These are phyloP conservation scores for Vandiemenella viatica DNA, from an alignment of 2,888 invertebrate species.

Conservation along the genomic window DNA sequence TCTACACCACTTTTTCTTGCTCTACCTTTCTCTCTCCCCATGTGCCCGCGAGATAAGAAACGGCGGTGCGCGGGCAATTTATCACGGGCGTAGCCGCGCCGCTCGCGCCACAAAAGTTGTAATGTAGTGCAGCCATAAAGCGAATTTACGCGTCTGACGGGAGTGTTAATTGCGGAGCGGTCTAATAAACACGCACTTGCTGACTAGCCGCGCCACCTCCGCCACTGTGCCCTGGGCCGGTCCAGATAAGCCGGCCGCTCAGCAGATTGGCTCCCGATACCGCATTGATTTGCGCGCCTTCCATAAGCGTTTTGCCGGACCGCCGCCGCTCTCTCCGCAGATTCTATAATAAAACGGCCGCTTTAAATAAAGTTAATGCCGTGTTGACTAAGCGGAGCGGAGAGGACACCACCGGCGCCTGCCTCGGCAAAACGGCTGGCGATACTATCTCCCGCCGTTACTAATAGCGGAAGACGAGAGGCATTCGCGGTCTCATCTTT, in stretches of 20 bases:
- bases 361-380: not conserved
- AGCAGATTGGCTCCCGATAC: not conserved
- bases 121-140: not conserved
- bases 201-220: too few relatives aligned
- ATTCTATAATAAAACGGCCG: not conserved
- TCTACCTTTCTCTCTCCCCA: too few relatives aligned
- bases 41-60: too few relatives aligned
- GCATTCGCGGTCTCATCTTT: too few relatives aligned
- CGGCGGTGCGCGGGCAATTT: not conserved
- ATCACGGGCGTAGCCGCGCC: not conserved
- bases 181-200: not conserved
- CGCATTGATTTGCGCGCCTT: not conserved
- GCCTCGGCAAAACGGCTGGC: not conserved
- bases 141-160: not conserved
- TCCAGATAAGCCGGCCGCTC: too few relatives aligned
- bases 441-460: not conserved
- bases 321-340: too few relatives aligned
- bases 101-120: not conserved
- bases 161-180: not conserved
- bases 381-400: not conserved
- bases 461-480: not conserved
- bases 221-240: too few relatives aligned
- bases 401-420: not conserved
- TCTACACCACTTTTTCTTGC: too few relatives aligned
- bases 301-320: not conserved